Evolutionary conservation across 1,140 invertebrate genomes (phyloP).

Genomic region (Drosophila rhopaloa): DNA sequence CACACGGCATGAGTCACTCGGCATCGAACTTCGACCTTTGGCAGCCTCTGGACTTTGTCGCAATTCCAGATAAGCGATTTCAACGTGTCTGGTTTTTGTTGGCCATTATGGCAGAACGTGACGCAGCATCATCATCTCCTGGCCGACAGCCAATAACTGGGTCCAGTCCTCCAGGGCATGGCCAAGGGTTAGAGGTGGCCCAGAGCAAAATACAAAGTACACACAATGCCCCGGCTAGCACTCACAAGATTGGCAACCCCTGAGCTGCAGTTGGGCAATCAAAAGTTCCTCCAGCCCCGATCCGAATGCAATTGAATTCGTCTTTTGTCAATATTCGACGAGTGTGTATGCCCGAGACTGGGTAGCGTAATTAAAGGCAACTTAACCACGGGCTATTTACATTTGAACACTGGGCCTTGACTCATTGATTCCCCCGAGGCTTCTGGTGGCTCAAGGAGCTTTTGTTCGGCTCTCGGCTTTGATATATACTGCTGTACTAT

Average conservation of each 20-base stretch:
- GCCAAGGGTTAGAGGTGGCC: slow-evolving; percentile 30
- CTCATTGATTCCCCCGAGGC: slow-evolving; percentile 67
- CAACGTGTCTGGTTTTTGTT: slow-evolving; percentile 31
- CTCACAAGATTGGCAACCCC: slow-evolving; percentile 43
- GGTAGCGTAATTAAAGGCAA: slow-evolving; percentile 57
- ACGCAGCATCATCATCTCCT: slow-evolving; percentile 48
- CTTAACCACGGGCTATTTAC: slow-evolving; percentile 69
- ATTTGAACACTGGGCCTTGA: slow-evolving; percentile 58
- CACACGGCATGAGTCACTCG: slow-evolving; percentile 57
- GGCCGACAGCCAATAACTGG: slow-evolving; percentile 39
- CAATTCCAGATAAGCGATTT: slow-evolving; percentile 49
- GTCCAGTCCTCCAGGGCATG: neutral
- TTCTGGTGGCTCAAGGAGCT: slow-evolving; percentile 59
- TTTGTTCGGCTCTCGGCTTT: slow-evolving; percentile 52
- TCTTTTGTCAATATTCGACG: slow-evolving; percentile 40
- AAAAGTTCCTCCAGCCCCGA: slow-evolving; percentile 28
- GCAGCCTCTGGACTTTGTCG: slow-evolving; percentile 48
- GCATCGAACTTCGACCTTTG: slow-evolving; percentile 68
- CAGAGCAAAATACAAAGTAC: slow-evolving; percentile 3
- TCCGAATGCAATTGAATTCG: slow-evolving; percentile 55
- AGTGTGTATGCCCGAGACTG: neutral
- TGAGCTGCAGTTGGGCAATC: slow-evolving; percentile 17
- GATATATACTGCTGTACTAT: slow-evolving; percentile 23
- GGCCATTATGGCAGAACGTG: slow-evolving; percentile 63
- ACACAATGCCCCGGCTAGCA: slow-evolving; percentile 26